Base-by-base conservation (phyloP, 2,113 vertebrate species). In the Syngnathoides biaculeatus region DNA sequence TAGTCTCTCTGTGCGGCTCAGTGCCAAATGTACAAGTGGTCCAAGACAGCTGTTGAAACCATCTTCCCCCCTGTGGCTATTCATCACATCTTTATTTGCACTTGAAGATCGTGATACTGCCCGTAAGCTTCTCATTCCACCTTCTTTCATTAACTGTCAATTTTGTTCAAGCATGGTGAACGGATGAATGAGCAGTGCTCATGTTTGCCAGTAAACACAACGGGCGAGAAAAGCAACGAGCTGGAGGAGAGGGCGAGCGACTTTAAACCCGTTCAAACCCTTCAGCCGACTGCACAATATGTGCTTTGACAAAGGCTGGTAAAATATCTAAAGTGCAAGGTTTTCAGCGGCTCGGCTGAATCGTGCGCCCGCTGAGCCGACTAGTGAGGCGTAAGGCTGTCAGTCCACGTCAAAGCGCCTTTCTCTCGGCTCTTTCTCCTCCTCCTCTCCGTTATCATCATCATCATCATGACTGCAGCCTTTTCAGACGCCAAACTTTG, bases 401-500 rank as follows among this genome's bases (percentile, higher is more conserved):
- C 88, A 89, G 82, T 84, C 12, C 85, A 82, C 60, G 59, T 90
- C 91, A 91, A 90, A 86, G 88, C 77, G 84, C 87, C 89, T 89
- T 88, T 89, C 79, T 92, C 90, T 91, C 87, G 40, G n/a, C 60
- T 58, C 69, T 65, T 78, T 69, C 73, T 77, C 75, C 71, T 82
- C 73, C 78, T 73, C 68, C 68, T 42, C 67, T 56, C 43, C 70
- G 61, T 85, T 83, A 84, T 86, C 80, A 90, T 91, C 92, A 92
- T 92, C 77, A 93, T 93, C 93, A 94, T 92, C 93, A 93, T 91
- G 80, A 62, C 60, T 15, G 60, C 60, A 62, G 92, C 91, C 93
- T 93, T 94, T 95, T 95, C 94, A 91, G 82, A 89, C 93, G 74
- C 77, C 89, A 92, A 91, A 89, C 92, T 92, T 89, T 92, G 84